phyloP scores from a whole-genome alignment of 2,888 invertebrate genomes.

The Trilocha varians region DNA sequence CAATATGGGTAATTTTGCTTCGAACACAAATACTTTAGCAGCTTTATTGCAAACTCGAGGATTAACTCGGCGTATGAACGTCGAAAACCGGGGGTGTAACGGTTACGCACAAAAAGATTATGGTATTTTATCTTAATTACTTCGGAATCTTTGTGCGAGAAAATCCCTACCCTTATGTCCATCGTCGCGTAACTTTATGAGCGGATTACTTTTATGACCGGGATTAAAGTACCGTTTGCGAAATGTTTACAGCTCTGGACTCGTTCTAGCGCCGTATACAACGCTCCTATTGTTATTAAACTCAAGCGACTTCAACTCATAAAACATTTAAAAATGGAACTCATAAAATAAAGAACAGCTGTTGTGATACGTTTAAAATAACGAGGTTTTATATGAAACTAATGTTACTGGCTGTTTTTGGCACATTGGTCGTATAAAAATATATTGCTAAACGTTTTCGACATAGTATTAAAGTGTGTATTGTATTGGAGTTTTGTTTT shows the following conservation, averaged over 20 bases:
- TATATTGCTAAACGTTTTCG: too few relatives aligned
- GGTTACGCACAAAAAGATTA: slow-evolving; percentile 60
- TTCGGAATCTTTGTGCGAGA: slow-evolving; percentile 66
- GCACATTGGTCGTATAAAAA: too few relatives aligned
- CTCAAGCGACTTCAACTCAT: not conserved
- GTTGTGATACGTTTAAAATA: not conserved
- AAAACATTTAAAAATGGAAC: not conserved
- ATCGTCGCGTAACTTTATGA: slow-evolving; percentile 71
- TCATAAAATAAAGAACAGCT: not conserved
- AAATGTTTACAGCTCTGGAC: slow-evolving; percentile 64
- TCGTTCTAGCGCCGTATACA: slow-evolving; percentile 37
- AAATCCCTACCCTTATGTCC: slow-evolving; percentile 71
- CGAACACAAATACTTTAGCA: slow-evolving; percentile 68
- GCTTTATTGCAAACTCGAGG: slow-evolving; percentile 69
- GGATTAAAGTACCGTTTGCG: slow-evolving; percentile 68
- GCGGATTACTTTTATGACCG: slow-evolving; percentile 70
- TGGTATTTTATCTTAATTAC: slow-evolving; percentile 72
- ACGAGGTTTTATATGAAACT: too few relatives aligned
- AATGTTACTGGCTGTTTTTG: too few relatives aligned
- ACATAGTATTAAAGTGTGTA: too few relatives aligned
- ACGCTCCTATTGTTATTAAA: slow-evolving; percentile 5
- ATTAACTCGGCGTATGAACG: slow-evolving; percentile 67
- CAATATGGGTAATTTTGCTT: slow-evolving; percentile 71
- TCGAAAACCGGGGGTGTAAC: slow-evolving; percentile 56
- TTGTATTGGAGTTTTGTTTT: too few relatives aligned